Conservation (phyloP, 2,113 vertebrate genomes). For the Talpa occidentalis region DNA sequence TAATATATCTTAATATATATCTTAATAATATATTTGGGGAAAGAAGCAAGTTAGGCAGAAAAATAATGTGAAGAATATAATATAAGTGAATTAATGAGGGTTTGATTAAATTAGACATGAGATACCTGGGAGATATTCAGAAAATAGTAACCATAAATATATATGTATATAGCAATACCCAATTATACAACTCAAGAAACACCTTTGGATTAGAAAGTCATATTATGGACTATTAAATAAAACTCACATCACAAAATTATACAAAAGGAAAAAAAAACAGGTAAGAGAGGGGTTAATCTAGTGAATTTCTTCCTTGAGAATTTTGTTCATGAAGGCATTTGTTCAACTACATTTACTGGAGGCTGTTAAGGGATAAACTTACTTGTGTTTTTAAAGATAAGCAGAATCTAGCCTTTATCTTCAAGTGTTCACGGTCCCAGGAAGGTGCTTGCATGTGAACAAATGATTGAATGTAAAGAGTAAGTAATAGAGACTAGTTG, state of each 20-base stretch:
- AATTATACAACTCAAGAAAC: background rate
- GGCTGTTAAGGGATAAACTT: background rate
- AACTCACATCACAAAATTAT: background rate
- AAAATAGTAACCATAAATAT: background rate
- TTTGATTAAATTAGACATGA: background rate
- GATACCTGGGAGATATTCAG: background rate
- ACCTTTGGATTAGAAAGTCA: background rate
- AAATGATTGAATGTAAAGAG: background rate
- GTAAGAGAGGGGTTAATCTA: background rate
- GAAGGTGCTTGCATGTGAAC: background rate
- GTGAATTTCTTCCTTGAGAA: background rate
- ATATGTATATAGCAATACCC: background rate
- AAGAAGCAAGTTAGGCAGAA: background rate
- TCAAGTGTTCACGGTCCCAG: background rate
- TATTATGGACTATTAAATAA: background rate
- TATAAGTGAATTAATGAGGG: background rate
- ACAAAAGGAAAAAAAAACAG: background rate
- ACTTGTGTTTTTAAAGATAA: background rate
- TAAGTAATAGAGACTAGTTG: background rate
- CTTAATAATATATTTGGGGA: background rate
- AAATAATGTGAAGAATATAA: background rate
- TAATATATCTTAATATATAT: background rate
- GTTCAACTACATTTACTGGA: background rate
- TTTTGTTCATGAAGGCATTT: background rate
- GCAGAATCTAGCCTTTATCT: background rate